Conservation (phyloP, 2,888 invertebrate genomes). For the Drosophila kuntzei region DNA sequence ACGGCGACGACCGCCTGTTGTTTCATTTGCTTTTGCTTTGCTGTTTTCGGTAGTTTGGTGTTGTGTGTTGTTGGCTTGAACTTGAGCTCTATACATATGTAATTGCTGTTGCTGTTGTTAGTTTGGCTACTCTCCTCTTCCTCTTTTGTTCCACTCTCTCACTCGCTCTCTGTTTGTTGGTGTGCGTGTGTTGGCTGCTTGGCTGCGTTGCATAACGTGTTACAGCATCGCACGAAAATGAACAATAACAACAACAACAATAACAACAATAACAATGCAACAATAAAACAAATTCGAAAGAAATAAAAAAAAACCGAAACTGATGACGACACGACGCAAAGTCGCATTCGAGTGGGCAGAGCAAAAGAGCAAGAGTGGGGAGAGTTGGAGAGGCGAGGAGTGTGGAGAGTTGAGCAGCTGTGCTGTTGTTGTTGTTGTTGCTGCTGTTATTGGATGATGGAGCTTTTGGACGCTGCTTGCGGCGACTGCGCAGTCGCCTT, state of each 20-base stretch:
- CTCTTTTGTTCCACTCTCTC: neutral
- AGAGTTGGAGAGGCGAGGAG: neutral
- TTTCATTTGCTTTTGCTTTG: constrained; percentile 14
- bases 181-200: constrained; percentile 48
- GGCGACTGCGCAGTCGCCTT: constrained; percentile 21
- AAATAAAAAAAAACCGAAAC: constrained; percentile 61
- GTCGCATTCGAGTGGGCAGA: constrained; percentile 43
- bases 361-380: constrained; percentile 3
- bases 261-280: constrained; percentile 38
- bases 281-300: constrained; percentile 16
- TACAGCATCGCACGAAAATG: constrained; percentile 82
- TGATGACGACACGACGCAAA: constrained; percentile 74
- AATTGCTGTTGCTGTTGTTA: constrained; percentile 54
- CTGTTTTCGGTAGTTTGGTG: constrained; percentile 41
- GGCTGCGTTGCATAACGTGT: constrained; percentile 83
- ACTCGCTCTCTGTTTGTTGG: constrained; percentile 10
- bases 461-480: constrained; percentile 35
- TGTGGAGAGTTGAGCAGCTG: constrained; percentile 9
- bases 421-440: no score
- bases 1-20: neutral
- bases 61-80: constrained; percentile 71
- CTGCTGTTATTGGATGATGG: constrained; percentile 10
- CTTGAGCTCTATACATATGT: constrained; percentile 80
- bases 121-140: constrained; percentile 33
- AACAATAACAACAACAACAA: constrained; percentile 52